Evolutionary conservation across 2,797 vertebrate species (phyloP), one percentile per base, ranked within the genome.

Genomic region (Pseudomugil gertrudae): DNA sequence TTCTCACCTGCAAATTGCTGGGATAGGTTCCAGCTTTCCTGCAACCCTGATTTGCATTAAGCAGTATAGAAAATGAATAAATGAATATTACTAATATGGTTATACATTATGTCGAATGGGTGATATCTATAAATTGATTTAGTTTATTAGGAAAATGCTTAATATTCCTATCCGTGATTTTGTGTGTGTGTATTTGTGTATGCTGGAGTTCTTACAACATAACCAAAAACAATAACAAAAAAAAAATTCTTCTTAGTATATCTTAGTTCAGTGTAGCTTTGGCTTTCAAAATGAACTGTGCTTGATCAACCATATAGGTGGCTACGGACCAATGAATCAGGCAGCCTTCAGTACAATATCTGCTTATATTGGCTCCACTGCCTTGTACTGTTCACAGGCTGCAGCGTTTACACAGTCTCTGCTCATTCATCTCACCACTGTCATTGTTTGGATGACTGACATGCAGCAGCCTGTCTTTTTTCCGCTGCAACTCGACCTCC

Each of bases 261-360:
- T 40, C 63, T 74, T 35, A 2, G 32, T 63, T 53, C 52, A 9
- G 40, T 50, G 63, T 36, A 69, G 38, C 56, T 66, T 75, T 57
- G 69, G 63, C 66, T 80, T 76, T 75, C 54, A 32, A 73, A 67
- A 65, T 74, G 61, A 69, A 67, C 69, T 74, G 74, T 72, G 81
- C 66, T 80, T 78, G 63, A 84, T 90, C 85, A 87, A 76, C 72
- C 86, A 74, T 80, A 71, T 78, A 76, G 87, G 66, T 72, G 70
- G 85, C 84, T 86, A 91, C 80, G 87, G 89, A 83, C 83, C 84
- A 72, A 54, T 89, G 78, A 85, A 80, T 84, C 70, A 66, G 72
- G 74, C 85, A 85, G 87, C 89, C 86, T 82, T 85, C 84, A 85
- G 74, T 77, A 86, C 66, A 54, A 65, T 62, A 75, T 89, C 87